phyloP scores from a whole-genome alignment of 2,888 invertebrate species.

The Oxyteleia sp. region DNA sequence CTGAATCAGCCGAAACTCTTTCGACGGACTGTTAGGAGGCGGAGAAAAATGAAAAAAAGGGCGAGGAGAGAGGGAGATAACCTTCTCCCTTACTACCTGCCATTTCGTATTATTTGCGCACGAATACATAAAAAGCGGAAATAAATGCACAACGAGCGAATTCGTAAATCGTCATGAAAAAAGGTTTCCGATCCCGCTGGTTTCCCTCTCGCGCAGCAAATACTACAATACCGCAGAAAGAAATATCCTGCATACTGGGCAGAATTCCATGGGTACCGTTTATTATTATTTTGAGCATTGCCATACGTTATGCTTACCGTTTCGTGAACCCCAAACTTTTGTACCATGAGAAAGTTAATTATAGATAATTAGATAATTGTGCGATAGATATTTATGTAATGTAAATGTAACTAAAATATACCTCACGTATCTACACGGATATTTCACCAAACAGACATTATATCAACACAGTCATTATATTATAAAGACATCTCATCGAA shows the following conservation, averaged over 20 bases:
- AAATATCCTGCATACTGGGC: constrained; percentile 59
- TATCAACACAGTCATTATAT: no score
- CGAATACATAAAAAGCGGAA: constrained; percentile 54
- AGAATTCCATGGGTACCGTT: constrained; percentile 62
- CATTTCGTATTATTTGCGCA: constrained; percentile 49
- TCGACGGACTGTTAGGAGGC: not conserved
- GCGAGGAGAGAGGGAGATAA: constrained; percentile 15
- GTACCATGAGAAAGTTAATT: constrained; percentile 15
- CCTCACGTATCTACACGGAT: no score
- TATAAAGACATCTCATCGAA: no score
- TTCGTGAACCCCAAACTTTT: constrained; percentile 32
- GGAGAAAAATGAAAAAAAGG: constrained; percentile 7
- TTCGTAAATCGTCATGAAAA: constrained; percentile 66
- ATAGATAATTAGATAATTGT: constrained; percentile 21
- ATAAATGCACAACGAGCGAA: constrained; percentile 62
- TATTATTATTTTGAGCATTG: constrained; percentile 56
- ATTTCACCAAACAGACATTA: no score
- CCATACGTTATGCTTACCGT: constrained; percentile 43
- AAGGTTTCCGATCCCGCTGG: constrained; percentile 61
- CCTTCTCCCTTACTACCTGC: constrained; percentile 12
- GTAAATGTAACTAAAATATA: no score
- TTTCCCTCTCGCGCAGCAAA: constrained; percentile 37
- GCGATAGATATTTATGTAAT: no score
- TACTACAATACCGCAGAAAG: constrained; percentile 65
- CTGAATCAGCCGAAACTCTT: no score